phyloP scores from a whole-genome alignment of 2,888 invertebrate genomes.

The Megaustenia siamemsis region DNA sequence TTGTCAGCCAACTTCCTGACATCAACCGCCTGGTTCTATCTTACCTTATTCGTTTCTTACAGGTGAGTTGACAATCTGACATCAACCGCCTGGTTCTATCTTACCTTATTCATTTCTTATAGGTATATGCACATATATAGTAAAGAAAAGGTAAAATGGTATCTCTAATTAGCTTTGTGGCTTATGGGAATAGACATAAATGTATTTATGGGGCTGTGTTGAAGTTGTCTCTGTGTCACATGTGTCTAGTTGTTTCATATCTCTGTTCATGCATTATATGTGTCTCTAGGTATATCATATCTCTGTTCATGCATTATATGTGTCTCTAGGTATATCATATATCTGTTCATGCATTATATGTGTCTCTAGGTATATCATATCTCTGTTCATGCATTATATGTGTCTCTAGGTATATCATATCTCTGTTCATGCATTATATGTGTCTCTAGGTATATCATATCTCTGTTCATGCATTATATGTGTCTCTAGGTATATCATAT shows the following conservation, averaged over 20 bases:
- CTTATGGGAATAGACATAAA: neutral
- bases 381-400: too few species aligned
- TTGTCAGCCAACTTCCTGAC: slow-evolving; percentile 92
- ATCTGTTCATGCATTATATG: too few species aligned
- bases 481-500: too few species aligned
- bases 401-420: too few species aligned
- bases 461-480: too few species aligned
- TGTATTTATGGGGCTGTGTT: neutral
- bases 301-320: too few species aligned
- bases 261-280: too few species aligned
- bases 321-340: too few species aligned
- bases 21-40: slow-evolving; percentile 91
- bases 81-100: slow-evolving; percentile 91
- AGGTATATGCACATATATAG: slow-evolving; percentile 81
- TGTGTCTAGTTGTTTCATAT: neutral
- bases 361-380: too few species aligned
- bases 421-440: too few species aligned
- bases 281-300: too few species aligned
- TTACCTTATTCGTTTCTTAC: slow-evolving; percentile 86
- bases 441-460: too few species aligned
- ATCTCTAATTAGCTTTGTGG: neutral
- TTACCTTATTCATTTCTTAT: slow-evolving; percentile 86
- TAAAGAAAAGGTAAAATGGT: neutral
- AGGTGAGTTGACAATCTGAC: slow-evolving; percentile 84
- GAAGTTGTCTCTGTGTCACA: neutral